These are phyloP conservation scores for Alfaro cultratus DNA, from an alignment of 2,797 vertebrate genomes.

Conservation along the genomic window DNA sequence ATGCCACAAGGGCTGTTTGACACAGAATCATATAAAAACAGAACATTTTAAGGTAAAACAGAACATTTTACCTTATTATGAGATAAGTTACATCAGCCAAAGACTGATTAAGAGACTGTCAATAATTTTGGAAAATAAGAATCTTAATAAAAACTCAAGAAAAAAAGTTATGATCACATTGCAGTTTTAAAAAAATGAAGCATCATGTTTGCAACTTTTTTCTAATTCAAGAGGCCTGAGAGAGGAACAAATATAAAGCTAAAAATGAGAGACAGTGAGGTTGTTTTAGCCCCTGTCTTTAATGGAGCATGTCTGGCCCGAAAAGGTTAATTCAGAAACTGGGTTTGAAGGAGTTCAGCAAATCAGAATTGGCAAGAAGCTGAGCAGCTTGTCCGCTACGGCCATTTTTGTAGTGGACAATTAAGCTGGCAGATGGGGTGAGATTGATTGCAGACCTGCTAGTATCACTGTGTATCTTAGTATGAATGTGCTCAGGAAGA, in stretches of 20 bases:
- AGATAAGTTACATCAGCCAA: neutral
- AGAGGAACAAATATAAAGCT: neutral
- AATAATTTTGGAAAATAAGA: neutral
- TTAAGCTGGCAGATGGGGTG: neutral
- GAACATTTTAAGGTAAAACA: neutral
- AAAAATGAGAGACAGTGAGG: neutral
- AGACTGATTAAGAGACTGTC: neutral
- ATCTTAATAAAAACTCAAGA: neutral
- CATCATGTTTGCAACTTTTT: neutral
- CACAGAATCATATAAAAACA: neutral
- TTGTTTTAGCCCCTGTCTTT: neutral
- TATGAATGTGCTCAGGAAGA: neutral
- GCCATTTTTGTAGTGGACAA: neutral
- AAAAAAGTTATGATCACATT: neutral
- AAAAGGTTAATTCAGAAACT: neutral
- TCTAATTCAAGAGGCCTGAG: neutral
- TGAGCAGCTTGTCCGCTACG: neutral
- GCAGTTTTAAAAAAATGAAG: neutral
- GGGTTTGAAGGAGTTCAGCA: neutral
- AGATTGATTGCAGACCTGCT: neutral
- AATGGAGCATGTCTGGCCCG: neutral
- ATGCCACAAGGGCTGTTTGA: conserved; percentile 3
- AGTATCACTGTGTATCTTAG: neutral
- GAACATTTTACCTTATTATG: neutral
- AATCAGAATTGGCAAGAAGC: neutral